Evolutionary conservation across 1,140 invertebrate genomes (phyloP), one percentile per base, ranked within the genome.

Genomic region (Caenorhabditis elegans): DNA sequence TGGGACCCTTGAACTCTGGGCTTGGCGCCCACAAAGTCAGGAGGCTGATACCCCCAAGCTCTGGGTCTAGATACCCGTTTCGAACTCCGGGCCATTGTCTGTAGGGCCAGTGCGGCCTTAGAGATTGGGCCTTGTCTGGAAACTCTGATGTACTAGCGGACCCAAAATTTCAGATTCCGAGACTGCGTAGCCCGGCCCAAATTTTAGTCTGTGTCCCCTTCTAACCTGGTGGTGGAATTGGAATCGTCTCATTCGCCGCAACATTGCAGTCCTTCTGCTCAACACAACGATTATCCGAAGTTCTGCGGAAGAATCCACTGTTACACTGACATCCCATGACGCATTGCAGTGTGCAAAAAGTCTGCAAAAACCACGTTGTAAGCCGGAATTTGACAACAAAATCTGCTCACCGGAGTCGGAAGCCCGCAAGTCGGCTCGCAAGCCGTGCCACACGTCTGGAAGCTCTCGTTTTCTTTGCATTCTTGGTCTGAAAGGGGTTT

Each of bases 321-420:
- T 65, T 39, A 39, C 78, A 79, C 22, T 79, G 78, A 48, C 78
- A 79, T 17, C 78, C 78, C 1, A 65, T 22, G 4, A 79, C 78
- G 28, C 78, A 79, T 39, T 79, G 78, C 0, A 79, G 11, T 3
- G 78, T 79, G 53, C 78, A 79, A 11, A 79, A 60, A 5, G 31
- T 24, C 78, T 79, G 53, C 5, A 78, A 48, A 19, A 34, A 48
- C 0, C n/a, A 8, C 10, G 0, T 55, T 8, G 51, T 1, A 28
- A 17, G 0, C 3, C 19, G 51, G 17, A 6, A n/a, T 55, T 13
- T n/a, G n/a, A n/a, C n/a, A n/a, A n/a, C n/a, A n/a, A n/a, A 28
- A 3, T 55, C 19, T 53, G 17, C 46, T 39, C 36, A 65, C 78
- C n/a, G 78, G 78, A 11, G 46, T 70, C 11, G 53, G 78, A 11